Evolutionary conservation across 2,888 invertebrate genomes (phyloP), one percentile per base, ranked within the genome.

Genomic region (Archaeoteleia sp.): DNA sequence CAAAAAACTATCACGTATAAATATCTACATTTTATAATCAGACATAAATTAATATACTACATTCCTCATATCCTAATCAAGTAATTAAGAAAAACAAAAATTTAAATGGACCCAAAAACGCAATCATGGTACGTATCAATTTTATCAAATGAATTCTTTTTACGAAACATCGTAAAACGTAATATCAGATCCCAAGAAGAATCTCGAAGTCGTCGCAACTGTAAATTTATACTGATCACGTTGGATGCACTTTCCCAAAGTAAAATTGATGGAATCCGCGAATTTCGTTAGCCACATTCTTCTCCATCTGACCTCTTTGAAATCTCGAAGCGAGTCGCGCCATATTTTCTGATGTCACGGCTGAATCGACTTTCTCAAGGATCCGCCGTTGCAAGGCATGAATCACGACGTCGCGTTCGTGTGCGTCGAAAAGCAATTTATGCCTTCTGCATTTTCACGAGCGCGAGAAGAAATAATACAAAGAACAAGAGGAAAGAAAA

Each of bases 261-360:
- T 48, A 54, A 54, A 62, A 62, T 62, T 42, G 53, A 62, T 54
- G 54, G 35, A 34, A 54, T 42, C 42, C 46, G 42, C 62, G 54
- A 54, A 40, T 42, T 23, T 32, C 39, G 45, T 13, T 10, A 10
- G 13, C 35, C 35, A 8, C 35, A 35, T 35, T 35, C 35, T 35
- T 35, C 14, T 13, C 35, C 9, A 7, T 10, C 14, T 7, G 35
- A 13, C 35, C 14, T 14, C 5, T 3, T n/a, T n/a, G n/a, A n/a
- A n/a, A n/a, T n/a, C n/a, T n/a, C n/a, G n/a, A n/a, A n/a, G n/a
- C n/a, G n/a, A n/a, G n/a, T n/a, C 54, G 62, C 34, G 62, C 62
- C 55, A 55, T 63, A 63, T 55, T 55, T 63, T 48, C 62, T 55
- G 48, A 48, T 63, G 62, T 55, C 62, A 43, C 49, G 54, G 48